These are phyloP conservation scores for Drosophila kepulauana DNA, from an alignment of 1,140 invertebrate species.

Conservation along the genomic window DNA sequence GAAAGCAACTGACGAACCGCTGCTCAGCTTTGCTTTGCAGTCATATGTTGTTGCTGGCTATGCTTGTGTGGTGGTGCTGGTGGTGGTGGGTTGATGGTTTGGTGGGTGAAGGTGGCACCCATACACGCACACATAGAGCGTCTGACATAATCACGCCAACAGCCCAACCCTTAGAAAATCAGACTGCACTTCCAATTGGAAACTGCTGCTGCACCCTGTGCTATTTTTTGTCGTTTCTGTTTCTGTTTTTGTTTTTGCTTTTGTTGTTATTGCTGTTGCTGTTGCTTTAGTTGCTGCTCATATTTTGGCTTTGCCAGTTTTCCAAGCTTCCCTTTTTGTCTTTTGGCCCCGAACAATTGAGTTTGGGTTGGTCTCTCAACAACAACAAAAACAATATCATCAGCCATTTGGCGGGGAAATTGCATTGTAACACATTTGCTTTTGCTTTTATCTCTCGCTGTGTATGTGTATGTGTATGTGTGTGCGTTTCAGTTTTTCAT, in stretches of 20 bases:
- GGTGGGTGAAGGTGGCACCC: constrained; percentile 33
- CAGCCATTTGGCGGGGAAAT: constrained; percentile 73
- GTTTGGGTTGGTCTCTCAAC: constrained; percentile 76
- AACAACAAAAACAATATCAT: constrained; percentile 48
- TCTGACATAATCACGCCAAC: constrained; percentile 76
- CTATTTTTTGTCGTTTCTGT: constrained; percentile 44
- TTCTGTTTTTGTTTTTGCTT: constrained; percentile 50
- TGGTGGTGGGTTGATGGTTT: constrained; percentile 16
- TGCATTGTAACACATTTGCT: constrained; percentile 79
- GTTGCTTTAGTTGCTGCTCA: constrained; percentile 53
- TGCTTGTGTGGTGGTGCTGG: constrained; percentile 25
- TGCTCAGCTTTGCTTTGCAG: constrained; percentile 33
- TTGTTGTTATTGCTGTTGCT: constrained; percentile 34
- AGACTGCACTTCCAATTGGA: constrained; percentile 74
- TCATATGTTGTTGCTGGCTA: constrained; percentile 43
- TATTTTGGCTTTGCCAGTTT: constrained; percentile 75
- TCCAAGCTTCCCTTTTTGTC: constrained; percentile 65
- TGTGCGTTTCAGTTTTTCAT: constrained; percentile 58
- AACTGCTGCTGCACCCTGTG: constrained; percentile 73
- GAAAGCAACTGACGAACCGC: constrained; percentile 75
- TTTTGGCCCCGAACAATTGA: constrained; percentile 70
- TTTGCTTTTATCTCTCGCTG: constrained; percentile 51
- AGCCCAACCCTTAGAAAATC: constrained; percentile 79
- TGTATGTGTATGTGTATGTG: constrained; percentile 26
- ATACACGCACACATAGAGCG: constrained; percentile 20